Base-by-base conservation (phyloP, 2,888 invertebrate genomes). In the Temnothorax ravouxi region DNA sequence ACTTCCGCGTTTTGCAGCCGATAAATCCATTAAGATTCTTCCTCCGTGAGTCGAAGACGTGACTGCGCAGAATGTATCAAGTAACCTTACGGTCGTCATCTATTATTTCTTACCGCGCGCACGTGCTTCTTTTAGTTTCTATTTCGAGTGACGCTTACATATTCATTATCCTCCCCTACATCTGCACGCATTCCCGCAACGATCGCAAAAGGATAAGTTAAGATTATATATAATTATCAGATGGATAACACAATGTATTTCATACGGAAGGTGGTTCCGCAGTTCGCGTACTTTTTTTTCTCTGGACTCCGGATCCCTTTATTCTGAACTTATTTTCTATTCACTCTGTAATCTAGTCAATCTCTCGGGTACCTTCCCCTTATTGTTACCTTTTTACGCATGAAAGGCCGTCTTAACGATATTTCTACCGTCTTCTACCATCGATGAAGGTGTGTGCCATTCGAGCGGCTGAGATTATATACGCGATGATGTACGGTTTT, bases 301-400 rank as follows among this genome's bases (percentile, higher is more conserved):
- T 29, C 29, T 29, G 29, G 29, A 29, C 29, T 29, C 29, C 29
- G 29, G 5, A 59, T 71, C 59, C 71, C 72, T 79, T 59, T 79
- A 69, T 71, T 38, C 29, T 13, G 11, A 4, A 77, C 44, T 69
- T 77, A 79, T 64, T 79, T 67, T 77, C 50, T 44, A 67, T 79
- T 77, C 50, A 77, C 50, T 67, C 59, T 77, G 15, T 83, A 79
- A 77, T 83, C 83, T 79, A 52, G 50, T 79, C 61, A 61, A 38
- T 76, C 76, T 72, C 47, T 44, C 56, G 38, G 13, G 13, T 77
- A 44, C 15, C 41, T 29, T 62, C 74, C 29, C 41, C 50, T 69
- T 77, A 66, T 67, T 76, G 56, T 79, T 69, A 59, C 41, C 79
- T 52, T 62, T 75, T 62, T 76, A 62, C 44, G 61, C 44, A 52